Evolutionary conservation across 2,113 vertebrate species (phyloP).

Genomic region (Varanus komodoensis): DNA sequence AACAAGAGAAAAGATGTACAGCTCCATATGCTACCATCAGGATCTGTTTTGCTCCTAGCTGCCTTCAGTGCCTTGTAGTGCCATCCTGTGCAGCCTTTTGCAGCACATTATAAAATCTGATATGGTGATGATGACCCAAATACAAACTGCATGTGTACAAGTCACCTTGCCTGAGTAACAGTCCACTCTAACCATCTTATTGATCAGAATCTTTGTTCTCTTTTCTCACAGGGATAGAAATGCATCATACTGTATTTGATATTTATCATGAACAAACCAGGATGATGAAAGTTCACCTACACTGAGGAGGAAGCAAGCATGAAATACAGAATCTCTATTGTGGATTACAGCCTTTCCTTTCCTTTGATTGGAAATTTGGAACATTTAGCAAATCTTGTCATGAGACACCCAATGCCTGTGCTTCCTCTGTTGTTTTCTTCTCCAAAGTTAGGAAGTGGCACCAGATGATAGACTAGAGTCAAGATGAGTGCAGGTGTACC

Average conservation of each 20-base stretch:
- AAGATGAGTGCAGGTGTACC: not conserved
- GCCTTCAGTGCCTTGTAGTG: not conserved
- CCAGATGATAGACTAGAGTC: not conserved
- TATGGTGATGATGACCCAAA: not conserved
- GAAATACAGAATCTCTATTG: constrained; percentile 54
- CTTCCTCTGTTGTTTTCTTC: not conserved
- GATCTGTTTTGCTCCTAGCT: not conserved
- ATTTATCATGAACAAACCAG: constrained; percentile 51
- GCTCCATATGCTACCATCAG: not conserved
- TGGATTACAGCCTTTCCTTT: constrained; percentile 33
- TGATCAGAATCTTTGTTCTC: not conserved
- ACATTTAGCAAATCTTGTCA: not conserved
- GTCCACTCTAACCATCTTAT: not conserved
- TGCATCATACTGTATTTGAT: constrained; percentile 35
- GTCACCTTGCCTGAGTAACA: not conserved
- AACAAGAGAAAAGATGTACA: not conserved
- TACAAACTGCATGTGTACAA: not conserved
- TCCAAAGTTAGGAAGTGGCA: constrained; percentile 22
- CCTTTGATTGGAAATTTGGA: constrained; percentile 41
- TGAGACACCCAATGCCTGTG: constrained; percentile 35
- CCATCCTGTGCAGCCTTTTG: not conserved
- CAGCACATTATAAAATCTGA: not conserved
- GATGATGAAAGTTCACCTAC: constrained; percentile 27
- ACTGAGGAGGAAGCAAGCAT: constrained; percentile 60
- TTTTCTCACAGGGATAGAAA: not conserved